A percentile compares a stretch with the other conserved stretches of the same genome.
phyloP scores from a whole-genome alignment of 1,140 invertebrate genomes.

The Marisa cornuarietis region DNA sequence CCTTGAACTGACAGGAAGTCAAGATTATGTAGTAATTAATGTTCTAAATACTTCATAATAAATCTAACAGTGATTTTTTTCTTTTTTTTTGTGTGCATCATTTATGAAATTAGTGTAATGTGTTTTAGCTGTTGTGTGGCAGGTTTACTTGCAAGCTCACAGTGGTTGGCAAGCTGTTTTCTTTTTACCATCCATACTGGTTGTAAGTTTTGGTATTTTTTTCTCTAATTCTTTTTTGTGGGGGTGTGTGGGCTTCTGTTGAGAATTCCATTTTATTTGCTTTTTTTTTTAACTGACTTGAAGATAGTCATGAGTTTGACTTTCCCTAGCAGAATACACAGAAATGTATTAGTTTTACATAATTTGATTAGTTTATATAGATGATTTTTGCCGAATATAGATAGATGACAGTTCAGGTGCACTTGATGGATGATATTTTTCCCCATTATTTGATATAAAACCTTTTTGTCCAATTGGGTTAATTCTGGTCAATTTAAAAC shows the following conservation, averaged over 20 bases:
- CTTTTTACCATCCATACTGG: constrained; percentile 62
- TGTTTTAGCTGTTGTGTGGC: constrained; percentile 25
- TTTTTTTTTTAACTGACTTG: too few relatives aligned
- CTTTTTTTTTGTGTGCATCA: too few relatives aligned
- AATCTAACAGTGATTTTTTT: background rate
- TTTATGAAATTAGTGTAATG: background rate
- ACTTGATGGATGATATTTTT: background rate
- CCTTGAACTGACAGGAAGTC: too few relatives aligned
- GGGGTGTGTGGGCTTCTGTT: background rate
- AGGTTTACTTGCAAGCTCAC: constrained; percentile 65
- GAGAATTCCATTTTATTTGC: background rate
- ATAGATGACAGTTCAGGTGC: background rate
- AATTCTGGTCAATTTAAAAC: background rate
- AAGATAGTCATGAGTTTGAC: too few relatives aligned
- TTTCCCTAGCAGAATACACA: too few relatives aligned
- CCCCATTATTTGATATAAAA: background rate
- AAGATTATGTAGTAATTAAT: too few relatives aligned
- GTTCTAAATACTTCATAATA: too few relatives aligned
- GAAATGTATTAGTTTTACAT: background rate
- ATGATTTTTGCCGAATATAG: background rate
- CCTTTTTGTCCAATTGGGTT: background rate
- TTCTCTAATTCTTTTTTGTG: background rate
- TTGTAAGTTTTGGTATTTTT: constrained; percentile 47
- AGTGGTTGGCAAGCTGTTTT: constrained; percentile 68
- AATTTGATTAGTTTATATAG: background rate